phyloP scores from a whole-genome alignment of 2,113 vertebrate genomes.

The Agelaius phoeniceus region DNA sequence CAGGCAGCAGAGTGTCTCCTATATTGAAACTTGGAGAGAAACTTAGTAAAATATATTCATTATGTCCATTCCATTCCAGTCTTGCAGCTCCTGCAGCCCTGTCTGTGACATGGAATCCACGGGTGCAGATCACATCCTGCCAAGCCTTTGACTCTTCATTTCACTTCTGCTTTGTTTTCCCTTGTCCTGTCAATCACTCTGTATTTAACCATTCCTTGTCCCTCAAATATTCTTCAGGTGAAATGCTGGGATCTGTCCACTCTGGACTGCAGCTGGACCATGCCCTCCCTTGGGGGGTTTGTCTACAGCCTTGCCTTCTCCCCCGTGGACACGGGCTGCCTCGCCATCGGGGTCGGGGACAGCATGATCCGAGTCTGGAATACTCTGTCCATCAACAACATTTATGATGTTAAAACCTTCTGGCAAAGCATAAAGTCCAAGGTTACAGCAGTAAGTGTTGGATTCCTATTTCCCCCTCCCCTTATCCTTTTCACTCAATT shows the following conservation, averaged over 20 bases:
- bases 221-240: slow-evolving; percentile 74
- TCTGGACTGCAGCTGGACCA: slow-evolving; percentile 90
- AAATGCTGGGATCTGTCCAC: slow-evolving; percentile 92
- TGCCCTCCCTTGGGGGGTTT: slow-evolving; percentile 92
- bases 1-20: not conserved
- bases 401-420: slow-evolving; percentile 86
- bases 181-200: not conserved
- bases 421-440: slow-evolving; percentile 98
- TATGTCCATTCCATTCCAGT: not conserved
- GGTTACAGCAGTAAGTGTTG: slow-evolving; percentile 89
- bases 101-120: not conserved
- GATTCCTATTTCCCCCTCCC: not conserved
- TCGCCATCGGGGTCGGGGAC: slow-evolving; percentile 92
- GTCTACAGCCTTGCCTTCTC: slow-evolving; percentile 91
- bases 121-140: not conserved
- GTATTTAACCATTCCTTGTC: not conserved
- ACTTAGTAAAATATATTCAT: not conserved
- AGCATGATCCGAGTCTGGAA: slow-evolving; percentile 95
- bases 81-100: not conserved
- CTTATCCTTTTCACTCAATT: not conserved
- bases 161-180: not conserved
- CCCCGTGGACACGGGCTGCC: slow-evolving; percentile 83
- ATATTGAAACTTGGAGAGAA: not conserved
- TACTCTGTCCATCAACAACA: slow-evolving; percentile 85
- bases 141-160: not conserved